These are phyloP conservation scores for Anoncus sp. DNA, from an alignment of 2,888 invertebrate genomes.

Conservation along the genomic window DNA sequence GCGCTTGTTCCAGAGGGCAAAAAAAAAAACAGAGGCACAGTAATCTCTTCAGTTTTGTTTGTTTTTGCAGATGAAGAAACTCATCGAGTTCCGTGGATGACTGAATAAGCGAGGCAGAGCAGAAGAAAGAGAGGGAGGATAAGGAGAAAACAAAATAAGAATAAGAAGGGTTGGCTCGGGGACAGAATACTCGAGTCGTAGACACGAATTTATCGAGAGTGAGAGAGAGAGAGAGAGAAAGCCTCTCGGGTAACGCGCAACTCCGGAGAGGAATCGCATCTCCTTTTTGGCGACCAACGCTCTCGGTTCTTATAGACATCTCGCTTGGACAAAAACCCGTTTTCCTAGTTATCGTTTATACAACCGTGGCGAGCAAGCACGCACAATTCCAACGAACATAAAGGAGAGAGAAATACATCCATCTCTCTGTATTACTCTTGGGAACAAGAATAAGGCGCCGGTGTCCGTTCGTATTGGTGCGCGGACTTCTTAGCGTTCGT, in stretches of 20 bases:
- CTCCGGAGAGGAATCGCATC: constrained; percentile 21
- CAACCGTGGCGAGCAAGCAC: constrained; percentile 15
- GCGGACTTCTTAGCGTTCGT: no score
- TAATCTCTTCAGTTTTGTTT: not conserved
- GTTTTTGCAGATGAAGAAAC: not conserved
- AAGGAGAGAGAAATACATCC: constrained; percentile 13
- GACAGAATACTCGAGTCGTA: constrained; percentile 39
- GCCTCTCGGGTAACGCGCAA: constrained; percentile 8
- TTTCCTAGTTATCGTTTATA: constrained; percentile 54
- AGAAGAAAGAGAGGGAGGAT: not conserved
- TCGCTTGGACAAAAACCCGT: constrained; percentile 50
- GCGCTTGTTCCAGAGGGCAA: not conserved
- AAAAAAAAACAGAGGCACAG: not conserved
- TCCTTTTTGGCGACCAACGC: constrained; percentile 55
- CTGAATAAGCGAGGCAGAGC: not conserved
- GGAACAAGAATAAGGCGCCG: no score
- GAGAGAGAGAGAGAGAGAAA: not conserved
- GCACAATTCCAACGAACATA: constrained; percentile 36
- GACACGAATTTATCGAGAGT: constrained; percentile 49
- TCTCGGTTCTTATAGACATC: constrained; percentile 35
- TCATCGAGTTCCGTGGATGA: constrained; percentile 18
- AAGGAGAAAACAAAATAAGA: constrained; percentile 14
- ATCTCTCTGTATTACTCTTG: not conserved
- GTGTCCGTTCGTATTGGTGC: no score
- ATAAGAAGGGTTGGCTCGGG: not conserved